A percentile compares a stretch with the other conserved stretches of the same genome.
phyloP scores from a whole-genome alignment of 2,113 vertebrate species.

The Sander lucioperca region DNA sequence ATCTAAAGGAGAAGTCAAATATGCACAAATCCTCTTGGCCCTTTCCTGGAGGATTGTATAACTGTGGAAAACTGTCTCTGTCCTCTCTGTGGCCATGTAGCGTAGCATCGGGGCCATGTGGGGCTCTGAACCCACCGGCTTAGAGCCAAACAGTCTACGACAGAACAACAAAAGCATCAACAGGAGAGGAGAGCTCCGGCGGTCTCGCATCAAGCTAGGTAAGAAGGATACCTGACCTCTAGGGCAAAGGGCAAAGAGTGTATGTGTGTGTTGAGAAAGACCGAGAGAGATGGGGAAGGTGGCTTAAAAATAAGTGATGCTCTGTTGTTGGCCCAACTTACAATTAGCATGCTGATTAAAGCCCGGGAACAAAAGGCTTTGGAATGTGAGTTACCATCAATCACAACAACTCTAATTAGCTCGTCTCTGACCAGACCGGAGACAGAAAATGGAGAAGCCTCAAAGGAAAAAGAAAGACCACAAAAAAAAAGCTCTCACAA shows the following conservation, averaged over 20 bases:
- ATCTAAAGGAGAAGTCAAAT: slow-evolving; percentile 76
- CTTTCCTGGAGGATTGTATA: slow-evolving; percentile 57
- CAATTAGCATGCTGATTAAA: slow-evolving; percentile 82
- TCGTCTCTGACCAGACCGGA: slow-evolving; percentile 55
- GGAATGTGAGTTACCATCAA: slow-evolving; percentile 74
- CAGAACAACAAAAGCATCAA: slow-evolving; percentile 52
- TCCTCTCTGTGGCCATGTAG: slow-evolving; percentile 37
- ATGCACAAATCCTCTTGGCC: slow-evolving; percentile 77
- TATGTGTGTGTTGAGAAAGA: slow-evolving; percentile 18
- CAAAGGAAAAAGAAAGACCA: slow-evolving; percentile 16
- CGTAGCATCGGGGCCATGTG: slow-evolving; percentile 12
- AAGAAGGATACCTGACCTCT: slow-evolving; percentile 52
- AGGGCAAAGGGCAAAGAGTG: slow-evolving; percentile 65
- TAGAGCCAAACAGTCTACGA: slow-evolving; percentile 68
- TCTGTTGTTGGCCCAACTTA: slow-evolving; percentile 73
- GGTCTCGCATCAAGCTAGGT: slow-evolving; percentile 46
- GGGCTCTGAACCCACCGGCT: slow-evolving; percentile 21
- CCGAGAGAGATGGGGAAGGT: slow-evolving; percentile 1
- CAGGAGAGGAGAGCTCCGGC: slow-evolving; percentile 1
- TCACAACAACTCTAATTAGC: slow-evolving; percentile 72
- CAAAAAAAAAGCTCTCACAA: not conserved
- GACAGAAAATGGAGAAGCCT: slow-evolving; percentile 29
- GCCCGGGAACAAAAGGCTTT: slow-evolving; percentile 72
- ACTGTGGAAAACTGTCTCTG: slow-evolving; percentile 42
- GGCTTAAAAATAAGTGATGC: slow-evolving; percentile 63